Evolutionary conservation across 1,140 invertebrate species (phyloP).

Genomic region (Conopomorpha cramerella): DNA sequence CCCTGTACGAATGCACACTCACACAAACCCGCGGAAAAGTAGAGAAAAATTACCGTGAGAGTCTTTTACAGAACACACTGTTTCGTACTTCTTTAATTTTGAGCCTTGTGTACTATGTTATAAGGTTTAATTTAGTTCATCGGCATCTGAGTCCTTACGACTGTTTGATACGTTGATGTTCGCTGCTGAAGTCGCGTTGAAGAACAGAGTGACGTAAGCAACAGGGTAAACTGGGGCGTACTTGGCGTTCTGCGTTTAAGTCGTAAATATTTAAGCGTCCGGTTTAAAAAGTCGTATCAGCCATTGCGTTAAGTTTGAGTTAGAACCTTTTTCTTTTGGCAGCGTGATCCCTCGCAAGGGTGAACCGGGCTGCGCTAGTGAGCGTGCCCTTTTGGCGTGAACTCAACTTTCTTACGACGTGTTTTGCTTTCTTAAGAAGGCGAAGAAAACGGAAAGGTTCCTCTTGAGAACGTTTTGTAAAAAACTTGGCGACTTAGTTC

Average conservation of each 20-base stretch:
- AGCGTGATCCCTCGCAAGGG: slow-evolving; percentile 1
- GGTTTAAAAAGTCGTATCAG: slow-evolving; percentile 11
- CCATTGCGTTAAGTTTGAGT: slow-evolving; percentile 1
- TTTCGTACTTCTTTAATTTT: slow-evolving; percentile 12
- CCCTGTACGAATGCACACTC: slow-evolving; percentile 15
- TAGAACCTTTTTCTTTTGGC: slow-evolving; percentile 17
- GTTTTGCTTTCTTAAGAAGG: slow-evolving; percentile 50
- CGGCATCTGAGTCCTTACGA: too few species aligned
- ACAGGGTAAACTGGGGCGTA: background rate
- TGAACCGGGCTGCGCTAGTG: slow-evolving; percentile 14
- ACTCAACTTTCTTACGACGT: slow-evolving; percentile 41
- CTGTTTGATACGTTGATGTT: too few species aligned
- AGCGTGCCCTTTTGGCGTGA: slow-evolving; percentile 21
- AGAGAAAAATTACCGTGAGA: slow-evolving; percentile 22
- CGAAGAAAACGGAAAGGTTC: slow-evolving; percentile 55
- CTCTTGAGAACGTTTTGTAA: slow-evolving; percentile 48
- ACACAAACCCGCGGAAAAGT: slow-evolving; percentile 24
- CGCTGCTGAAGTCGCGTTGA: too few species aligned
- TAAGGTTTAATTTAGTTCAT: background rate
- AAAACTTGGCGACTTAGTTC: slow-evolving; percentile 42
- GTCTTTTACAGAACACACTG: slow-evolving; percentile 1
- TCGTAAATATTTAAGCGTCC: background rate
- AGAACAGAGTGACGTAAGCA: background rate
- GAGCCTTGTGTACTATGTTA: background rate
- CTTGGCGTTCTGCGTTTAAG: background rate